Evolutionary conservation across 2,888 invertebrate genomes (phyloP).

Genomic region (Thymelicus sylvestris): DNA sequence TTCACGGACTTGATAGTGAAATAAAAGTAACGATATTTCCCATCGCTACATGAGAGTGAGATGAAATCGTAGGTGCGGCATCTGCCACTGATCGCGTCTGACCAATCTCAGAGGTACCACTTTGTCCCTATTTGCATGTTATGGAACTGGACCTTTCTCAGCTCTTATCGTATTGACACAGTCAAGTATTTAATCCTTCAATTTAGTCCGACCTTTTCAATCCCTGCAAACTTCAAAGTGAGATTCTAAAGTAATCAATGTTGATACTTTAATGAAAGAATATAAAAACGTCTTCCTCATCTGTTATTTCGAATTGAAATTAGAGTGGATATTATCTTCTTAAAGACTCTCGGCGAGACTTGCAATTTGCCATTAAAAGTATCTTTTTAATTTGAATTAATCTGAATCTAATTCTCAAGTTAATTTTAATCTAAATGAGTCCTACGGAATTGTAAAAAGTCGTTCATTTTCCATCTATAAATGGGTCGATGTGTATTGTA

Average conservation of each 20-base stretch:
- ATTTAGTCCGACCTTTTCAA: constrained; percentile 65
- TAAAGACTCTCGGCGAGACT: neutral
- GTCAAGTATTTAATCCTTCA: constrained; percentile 71
- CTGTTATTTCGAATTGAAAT: constrained; percentile 15
- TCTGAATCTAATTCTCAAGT: neutral
- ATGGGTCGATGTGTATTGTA: constrained; percentile 8
- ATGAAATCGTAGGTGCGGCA: constrained; percentile 49
- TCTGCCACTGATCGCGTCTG: constrained; percentile 63
- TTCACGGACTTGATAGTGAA: too few relatives aligned
- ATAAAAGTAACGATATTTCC: too few relatives aligned
- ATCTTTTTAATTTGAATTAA: constrained; percentile 11
- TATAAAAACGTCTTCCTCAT: constrained; percentile 11
- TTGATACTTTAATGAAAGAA: constrained; percentile 38
- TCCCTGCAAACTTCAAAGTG: constrained; percentile 50
- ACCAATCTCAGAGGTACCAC: constrained; percentile 61
- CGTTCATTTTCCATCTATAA: neutral
- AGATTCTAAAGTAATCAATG: constrained; percentile 40
- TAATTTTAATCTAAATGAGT: neutral
- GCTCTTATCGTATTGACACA: constrained; percentile 79
- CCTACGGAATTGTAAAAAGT: neutral
- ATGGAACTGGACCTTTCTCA: constrained; percentile 63
- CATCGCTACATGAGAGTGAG: constrained; percentile 49
- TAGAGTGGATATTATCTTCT: constrained; percentile 16
- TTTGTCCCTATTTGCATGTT: constrained; percentile 73
- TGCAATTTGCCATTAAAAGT: constrained; percentile 1